These are phyloP conservation scores for Sebastes steindachneri DNA, from an alignment of 2,797 vertebrate genomes.

Conservation along the genomic window DNA sequence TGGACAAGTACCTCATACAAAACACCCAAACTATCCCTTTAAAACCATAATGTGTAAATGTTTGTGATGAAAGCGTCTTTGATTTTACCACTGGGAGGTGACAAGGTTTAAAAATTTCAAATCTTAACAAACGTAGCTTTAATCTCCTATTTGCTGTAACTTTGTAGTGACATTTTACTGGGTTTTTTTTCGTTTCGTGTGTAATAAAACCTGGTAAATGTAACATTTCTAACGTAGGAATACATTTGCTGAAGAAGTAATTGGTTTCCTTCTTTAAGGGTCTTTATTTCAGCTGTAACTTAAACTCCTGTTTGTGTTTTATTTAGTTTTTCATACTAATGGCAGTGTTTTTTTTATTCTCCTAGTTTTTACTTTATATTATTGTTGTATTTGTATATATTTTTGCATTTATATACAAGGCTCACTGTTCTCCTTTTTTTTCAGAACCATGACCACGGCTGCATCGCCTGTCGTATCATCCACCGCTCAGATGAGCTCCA, in stretches of 20 bases:
- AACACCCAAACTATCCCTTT: too few relatives aligned
- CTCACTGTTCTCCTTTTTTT: neutral
- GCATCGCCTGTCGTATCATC: slow-evolving; percentile 91
- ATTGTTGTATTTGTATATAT: neutral
- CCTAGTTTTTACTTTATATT: too few relatives aligned
- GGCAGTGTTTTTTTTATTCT: neutral
- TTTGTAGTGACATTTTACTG: neutral
- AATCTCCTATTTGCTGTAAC: neutral
- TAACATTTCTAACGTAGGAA: neutral
- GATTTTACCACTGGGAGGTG: neutral
- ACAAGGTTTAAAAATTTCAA: neutral
- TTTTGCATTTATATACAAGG: neutral
- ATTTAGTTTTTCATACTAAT: neutral
- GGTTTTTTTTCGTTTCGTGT: neutral
- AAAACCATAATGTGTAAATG: neutral
- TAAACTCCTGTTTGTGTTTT: neutral
- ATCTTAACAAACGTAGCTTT: neutral
- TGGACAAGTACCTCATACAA: too few relatives aligned
- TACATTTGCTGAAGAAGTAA: neutral
- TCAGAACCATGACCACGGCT: slow-evolving; percentile 90
- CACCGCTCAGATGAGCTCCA: slow-evolving; percentile 91
- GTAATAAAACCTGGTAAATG: neutral
- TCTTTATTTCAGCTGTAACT: neutral
- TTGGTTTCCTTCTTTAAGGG: neutral
- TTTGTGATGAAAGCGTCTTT: neutral